A percentile compares a stretch with the other conserved stretches of the same genome.
phyloP scores from a whole-genome alignment of 2,113 vertebrate species.

The Tetrax tetrax region DNA sequence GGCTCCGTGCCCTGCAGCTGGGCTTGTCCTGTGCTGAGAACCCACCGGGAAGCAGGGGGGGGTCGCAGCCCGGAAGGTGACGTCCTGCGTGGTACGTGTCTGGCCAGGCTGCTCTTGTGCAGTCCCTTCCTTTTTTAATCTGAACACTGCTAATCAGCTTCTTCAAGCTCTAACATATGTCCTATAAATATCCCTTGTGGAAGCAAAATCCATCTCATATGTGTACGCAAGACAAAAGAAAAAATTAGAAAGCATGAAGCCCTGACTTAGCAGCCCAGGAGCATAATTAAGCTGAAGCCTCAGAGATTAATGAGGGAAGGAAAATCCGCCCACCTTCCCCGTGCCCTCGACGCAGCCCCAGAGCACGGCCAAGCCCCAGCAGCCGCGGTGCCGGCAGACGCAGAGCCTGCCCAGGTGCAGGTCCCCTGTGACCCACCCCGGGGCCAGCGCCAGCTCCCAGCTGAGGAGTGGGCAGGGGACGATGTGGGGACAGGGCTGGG shows the following conservation, averaged over 20 bases:
- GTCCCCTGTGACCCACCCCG: background rate
- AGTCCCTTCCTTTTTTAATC: conserved; percentile 17
- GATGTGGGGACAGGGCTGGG: background rate
- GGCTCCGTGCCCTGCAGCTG: background rate
- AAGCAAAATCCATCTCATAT: conserved; percentile 52
- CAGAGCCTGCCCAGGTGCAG: background rate
- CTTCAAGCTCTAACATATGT: conserved; percentile 51
- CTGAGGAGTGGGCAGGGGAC: background rate
- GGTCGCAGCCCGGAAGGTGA: background rate
- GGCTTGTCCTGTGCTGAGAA: background rate
- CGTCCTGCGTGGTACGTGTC: background rate
- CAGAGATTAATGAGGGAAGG: background rate
- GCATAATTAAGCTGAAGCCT: background rate
- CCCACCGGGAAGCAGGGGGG: background rate
- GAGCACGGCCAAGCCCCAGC: rapidly evolving
- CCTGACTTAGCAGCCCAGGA: conserved; percentile 46
- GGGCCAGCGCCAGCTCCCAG: background rate
- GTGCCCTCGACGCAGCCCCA: background rate
- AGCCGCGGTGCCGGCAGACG: rapidly evolving
- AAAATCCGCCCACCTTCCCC: background rate
- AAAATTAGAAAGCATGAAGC: conserved; percentile 50
- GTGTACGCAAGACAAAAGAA: conserved; percentile 55
- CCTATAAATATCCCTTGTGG: conserved; percentile 64
- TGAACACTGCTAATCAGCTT: conserved; percentile 42
- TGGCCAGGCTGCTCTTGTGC: background rate